Base-by-base conservation (phyloP, 2,797 vertebrate species). In the Atherinosoma microstoma region DNA sequence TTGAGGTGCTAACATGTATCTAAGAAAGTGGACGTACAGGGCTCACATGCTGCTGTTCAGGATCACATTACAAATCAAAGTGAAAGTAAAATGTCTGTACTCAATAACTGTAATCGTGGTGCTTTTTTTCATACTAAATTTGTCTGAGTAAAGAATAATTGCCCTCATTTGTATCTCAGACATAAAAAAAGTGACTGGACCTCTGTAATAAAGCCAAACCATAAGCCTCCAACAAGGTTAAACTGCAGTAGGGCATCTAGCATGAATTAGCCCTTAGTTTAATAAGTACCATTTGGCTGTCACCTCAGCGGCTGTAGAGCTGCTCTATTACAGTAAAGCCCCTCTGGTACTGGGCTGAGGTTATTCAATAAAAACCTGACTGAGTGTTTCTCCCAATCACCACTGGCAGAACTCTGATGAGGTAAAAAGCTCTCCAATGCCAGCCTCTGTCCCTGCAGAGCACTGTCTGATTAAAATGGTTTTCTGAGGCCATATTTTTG, bases 291-390 rank as follows among this genome's bases (percentile, higher is more conserved):
- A 91, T 91, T 94, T 89, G 87, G 90, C 90, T 91, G 88, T 90
- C 91, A 91, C 88, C 90, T 91, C 73, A 0, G 81, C 59, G 70
- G 85, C 82, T 57, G 51, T 75, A 72, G 79, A 82, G 86, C 89
- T 79, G 87, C 87, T 90, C 87, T 87, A 89, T 90, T 89, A 91
- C 87, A 92, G 87, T 83, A 86, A 89, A 89, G 83, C 87, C 85
- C 88, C 89, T 91, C 79, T 75, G 83, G 87, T 87, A 79, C 84
- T 87, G 87, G 86, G 90, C 84, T 63, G 67, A 82, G 82, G 82
- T 91, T 93, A 89, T 94, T 91, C 91, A 94, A 94, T 91, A 93
- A 92, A 91, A 93, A 83, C 85, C 84, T 91, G 91, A 92, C 85
- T 80, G 90, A 93, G 89, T 93, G 92, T 91, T 94, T 89, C 86